phyloP scores from a whole-genome alignment of 2,888 invertebrate genomes.

The Nephrotoma appendiculata region DNA sequence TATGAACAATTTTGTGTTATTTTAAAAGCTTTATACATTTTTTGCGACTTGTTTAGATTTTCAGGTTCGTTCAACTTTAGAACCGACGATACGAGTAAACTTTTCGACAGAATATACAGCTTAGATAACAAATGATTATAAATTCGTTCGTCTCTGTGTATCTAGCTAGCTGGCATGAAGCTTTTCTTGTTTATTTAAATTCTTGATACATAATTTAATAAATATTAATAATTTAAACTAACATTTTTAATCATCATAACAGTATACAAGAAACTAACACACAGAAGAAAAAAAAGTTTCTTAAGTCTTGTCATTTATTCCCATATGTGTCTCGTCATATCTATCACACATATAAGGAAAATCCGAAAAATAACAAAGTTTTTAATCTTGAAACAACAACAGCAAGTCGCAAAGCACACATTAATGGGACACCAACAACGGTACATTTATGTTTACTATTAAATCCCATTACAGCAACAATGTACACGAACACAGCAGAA shows the following conservation, averaged over 20 bases:
- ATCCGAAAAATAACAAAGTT: neutral
- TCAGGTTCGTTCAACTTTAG: neutral
- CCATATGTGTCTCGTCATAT: neutral
- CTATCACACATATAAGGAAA: neutral
- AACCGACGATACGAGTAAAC: neutral
- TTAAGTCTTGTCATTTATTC: neutral
- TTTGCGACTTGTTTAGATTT: neutral
- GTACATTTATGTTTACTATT: neutral
- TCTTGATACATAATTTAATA: neutral
- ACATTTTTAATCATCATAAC: neutral
- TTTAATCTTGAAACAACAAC: neutral
- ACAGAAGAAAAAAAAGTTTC: neutral
- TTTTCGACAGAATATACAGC: neutral
- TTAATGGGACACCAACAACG: neutral
- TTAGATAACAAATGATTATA: neutral
- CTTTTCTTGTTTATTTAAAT: neutral
- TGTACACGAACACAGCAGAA: neutral
- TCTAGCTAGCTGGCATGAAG: neutral
- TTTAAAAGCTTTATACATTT: neutral
- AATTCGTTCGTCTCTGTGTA: neutral
- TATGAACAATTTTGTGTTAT: neutral
- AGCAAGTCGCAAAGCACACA: neutral
- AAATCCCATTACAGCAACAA: neutral
- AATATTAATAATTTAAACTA: neutral
- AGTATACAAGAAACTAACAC: neutral